Conservation (phyloP, 2,888 invertebrate genomes). For the Pantelozetes paolii region DNA sequence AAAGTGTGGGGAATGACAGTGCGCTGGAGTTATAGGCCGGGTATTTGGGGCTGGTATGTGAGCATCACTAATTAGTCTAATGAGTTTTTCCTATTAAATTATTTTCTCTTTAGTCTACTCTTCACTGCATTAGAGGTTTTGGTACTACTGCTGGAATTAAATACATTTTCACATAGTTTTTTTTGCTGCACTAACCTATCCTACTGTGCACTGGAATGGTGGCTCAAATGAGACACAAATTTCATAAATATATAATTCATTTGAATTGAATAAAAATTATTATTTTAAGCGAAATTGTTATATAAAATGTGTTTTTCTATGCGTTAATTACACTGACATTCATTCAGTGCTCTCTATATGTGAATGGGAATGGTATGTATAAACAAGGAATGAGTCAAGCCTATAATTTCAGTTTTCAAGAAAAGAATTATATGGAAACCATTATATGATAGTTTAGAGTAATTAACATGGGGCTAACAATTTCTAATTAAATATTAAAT, state of each 20-base stretch:
- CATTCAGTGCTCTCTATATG: too few relatives aligned
- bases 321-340: too few relatives aligned
- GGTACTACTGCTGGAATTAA: not conserved
- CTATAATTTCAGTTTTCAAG: too few relatives aligned
- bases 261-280: constrained; percentile 8
- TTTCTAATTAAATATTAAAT: too few relatives aligned
- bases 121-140: not conserved
- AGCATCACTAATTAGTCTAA: constrained; percentile 36
- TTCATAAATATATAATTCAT: not conserved
- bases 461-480: too few relatives aligned
- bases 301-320: not conserved
- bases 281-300: not conserved
- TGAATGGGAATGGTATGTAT: too few relatives aligned
- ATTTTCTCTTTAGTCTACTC: constrained; percentile 16
- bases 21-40: not conserved
- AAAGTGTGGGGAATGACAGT: not conserved
- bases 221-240: constrained; percentile 3
- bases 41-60: not conserved
- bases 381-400: too few relatives aligned
- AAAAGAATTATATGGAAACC: too few relatives aligned
- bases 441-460: too few relatives aligned
- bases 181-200: not conserved
- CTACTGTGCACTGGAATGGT: not conserved
- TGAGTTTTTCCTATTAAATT: constrained; percentile 37
- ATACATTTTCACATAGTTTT: not conserved